phyloP scores from a whole-genome alignment of 2,888 invertebrate species.

The Monopis laevigella region DNA sequence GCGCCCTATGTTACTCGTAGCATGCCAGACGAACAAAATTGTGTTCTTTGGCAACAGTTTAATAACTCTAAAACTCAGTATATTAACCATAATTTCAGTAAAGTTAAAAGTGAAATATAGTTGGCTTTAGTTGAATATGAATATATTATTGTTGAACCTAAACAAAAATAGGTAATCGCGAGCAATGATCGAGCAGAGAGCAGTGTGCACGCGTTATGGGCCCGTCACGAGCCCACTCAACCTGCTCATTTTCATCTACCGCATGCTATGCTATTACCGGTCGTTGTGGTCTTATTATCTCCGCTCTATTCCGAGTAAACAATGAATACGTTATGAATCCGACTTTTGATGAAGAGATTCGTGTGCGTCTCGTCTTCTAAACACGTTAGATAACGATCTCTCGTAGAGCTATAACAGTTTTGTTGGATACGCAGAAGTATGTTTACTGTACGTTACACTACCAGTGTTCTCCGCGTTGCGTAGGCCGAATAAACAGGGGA shows the following conservation, averaged over 20 bases:
- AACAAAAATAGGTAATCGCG: slow-evolving; percentile 17
- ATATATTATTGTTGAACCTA: too few species aligned
- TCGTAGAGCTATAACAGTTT: neutral
- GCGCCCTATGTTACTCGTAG: too few species aligned
- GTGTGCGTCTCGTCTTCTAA: slow-evolving; percentile 4
- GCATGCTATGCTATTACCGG: slow-evolving; percentile 3
- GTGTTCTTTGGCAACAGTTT: too few species aligned
- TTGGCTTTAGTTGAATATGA: too few species aligned
- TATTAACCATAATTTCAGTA: too few species aligned
- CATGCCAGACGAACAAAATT: too few species aligned
- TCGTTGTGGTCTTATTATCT: slow-evolving; percentile 4
- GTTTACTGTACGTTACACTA: neutral
- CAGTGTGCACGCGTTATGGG: slow-evolving; percentile 16
- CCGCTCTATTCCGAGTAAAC: neutral
- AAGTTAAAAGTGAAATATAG: too few species aligned
- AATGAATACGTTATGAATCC: slow-evolving; percentile 5
- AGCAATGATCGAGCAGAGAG: slow-evolving; percentile 21
- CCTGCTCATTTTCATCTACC: slow-evolving; percentile 8
- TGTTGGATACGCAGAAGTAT: neutral
- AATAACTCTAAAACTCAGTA: too few species aligned
- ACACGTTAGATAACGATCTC: neutral
- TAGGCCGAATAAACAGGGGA: slow-evolving; percentile 6
- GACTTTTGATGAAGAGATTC: slow-evolving; percentile 5
- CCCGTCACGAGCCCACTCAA: slow-evolving; percentile 10
- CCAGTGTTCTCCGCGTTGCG: too few species aligned